Percentiles rank a stretch among this genome's conserved stretches.
phyloP scores from a whole-genome alignment of 2,113 vertebrate species.

The Centrocercus urophasianus region DNA sequence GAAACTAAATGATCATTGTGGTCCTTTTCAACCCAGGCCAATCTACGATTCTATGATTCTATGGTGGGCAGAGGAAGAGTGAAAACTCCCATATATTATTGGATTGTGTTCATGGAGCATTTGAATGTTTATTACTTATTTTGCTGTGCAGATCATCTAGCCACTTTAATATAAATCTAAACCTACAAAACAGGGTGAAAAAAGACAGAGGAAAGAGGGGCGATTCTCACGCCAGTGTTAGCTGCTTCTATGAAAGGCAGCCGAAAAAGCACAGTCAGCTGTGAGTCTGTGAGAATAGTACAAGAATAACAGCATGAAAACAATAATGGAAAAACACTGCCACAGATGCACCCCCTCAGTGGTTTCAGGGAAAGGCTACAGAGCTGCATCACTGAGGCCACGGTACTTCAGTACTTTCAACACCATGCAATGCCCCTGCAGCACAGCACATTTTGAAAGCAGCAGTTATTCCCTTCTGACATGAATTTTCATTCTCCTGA shows the following conservation, averaged over 20 bases:
- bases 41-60: too few relatives aligned
- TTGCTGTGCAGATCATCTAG: not conserved
- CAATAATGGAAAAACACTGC: not conserved
- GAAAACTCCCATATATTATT: not conserved
- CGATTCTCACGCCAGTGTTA: not conserved
- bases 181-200: not conserved
- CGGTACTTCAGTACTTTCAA: not conserved
- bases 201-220: not conserved
- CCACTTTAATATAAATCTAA: not conserved
- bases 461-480: not conserved
- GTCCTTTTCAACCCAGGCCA: too few relatives aligned
- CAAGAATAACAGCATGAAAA: not conserved
- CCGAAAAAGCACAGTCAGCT: accelerated
- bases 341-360: not conserved
- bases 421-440: not conserved
- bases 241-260: not conserved
- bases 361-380: not conserved
- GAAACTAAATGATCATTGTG: too few relatives aligned
- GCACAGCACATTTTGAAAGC: not conserved
- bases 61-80: not conserved
- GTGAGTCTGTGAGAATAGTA: not conserved
- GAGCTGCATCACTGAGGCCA: not conserved
- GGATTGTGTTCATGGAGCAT: not conserved
- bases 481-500: not conserved
- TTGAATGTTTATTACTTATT: not conserved